A percentile compares a stretch with the other conserved stretches of the same genome.
Evolutionary conservation across 2,797 vertebrate genomes (phyloP).

Genomic region (Gallinago solitaria): DNA sequence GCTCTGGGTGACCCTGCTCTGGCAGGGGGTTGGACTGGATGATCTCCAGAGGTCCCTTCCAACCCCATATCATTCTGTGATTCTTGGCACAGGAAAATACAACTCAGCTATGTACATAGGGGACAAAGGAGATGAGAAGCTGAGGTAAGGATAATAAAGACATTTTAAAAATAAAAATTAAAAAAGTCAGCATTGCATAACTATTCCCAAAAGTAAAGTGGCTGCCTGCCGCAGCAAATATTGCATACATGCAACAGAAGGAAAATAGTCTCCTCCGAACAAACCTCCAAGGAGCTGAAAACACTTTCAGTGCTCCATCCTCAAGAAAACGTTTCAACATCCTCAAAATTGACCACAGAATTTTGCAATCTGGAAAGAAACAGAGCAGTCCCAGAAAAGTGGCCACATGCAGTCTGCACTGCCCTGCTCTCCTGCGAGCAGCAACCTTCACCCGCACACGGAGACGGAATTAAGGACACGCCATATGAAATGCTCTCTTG

Average conservation of each 20-base stretch:
- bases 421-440: not conserved
- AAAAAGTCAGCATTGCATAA: not conserved
- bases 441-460: not conserved
- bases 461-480: conserved; percentile 8
- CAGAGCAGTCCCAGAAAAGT: not conserved
- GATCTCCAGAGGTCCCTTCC: too few relatives aligned
- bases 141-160: not conserved
- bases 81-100: not conserved
- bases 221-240: accelerated
- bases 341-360: not conserved
- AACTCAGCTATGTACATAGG: accelerated
- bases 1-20: too few relatives aligned
- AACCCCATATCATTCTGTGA: too few relatives aligned
- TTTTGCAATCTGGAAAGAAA: not conserved
- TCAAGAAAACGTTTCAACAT: not conserved
- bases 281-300: not conserved
- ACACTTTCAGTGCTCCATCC: not conserved
- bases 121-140: not conserved
- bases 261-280: not conserved
- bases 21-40: too few relatives aligned
- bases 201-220: not conserved
- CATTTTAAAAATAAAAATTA: not conserved
- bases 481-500: not conserved
- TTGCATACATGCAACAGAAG: accelerated
- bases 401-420: not conserved